These are phyloP conservation scores for Saxidomus purpurata DNA, from an alignment of 1,140 invertebrate species.

Conservation along the genomic window DNA sequence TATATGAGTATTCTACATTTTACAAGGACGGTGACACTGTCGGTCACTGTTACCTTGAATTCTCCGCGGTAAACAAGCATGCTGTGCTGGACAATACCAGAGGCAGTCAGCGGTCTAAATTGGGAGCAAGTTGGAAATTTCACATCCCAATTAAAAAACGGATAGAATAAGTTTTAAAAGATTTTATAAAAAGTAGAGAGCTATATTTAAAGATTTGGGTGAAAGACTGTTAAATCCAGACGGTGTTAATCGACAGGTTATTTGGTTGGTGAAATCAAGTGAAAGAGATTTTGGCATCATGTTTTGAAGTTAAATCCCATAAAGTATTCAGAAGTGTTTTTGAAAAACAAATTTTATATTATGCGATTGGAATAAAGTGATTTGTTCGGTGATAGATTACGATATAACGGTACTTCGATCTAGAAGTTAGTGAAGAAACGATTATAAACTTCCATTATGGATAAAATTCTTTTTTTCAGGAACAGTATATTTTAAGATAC, in stretches of 20 bases:
- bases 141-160: neutral
- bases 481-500: too few species aligned
- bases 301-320: neutral
- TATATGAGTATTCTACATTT: too few species aligned
- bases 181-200: neutral
- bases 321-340: neutral
- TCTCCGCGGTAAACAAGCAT: neutral
- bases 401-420: too few species aligned
- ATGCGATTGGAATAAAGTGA: too few species aligned
- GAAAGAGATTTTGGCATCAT: neutral
- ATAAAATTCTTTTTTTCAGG: too few species aligned
- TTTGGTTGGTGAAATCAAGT: neutral
- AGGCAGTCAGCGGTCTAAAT: neutral
- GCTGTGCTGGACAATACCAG: neutral
- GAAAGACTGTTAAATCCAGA: too few species aligned
- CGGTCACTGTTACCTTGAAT: constrained; percentile 11
- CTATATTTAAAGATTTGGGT: neutral
- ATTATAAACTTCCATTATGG: too few species aligned
- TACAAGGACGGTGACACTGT: neutral
- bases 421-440: too few species aligned
- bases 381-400: too few species aligned
- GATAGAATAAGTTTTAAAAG: neutral
- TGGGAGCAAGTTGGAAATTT: constrained; percentile 7
- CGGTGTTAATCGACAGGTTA: neutral
- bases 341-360: neutral